Evolutionary conservation across 2,888 invertebrate genomes (phyloP), one percentile per base, ranked within the genome.

Genomic region (Chymomyza procnemis): DNA sequence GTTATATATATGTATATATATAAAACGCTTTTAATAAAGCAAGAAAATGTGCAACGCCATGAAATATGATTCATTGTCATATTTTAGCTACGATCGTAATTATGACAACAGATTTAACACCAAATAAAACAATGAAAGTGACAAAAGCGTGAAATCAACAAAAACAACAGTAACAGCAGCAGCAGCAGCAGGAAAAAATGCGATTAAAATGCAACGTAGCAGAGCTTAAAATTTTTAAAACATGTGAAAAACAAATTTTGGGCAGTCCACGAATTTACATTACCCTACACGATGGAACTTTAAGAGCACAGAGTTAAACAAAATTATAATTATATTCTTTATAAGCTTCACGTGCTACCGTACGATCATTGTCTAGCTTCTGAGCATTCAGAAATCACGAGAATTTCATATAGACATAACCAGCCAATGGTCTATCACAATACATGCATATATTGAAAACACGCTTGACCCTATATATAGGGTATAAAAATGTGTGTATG

Each of bases 51-150:
- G 87, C 84, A 88, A 80, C 76, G 80, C 75, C 80, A 85, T 87
- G 85, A 88, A 84, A 84, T 87, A 75, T 85, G 88, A 84, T 84
- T 84, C 88, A 84, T 79, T 88, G 88, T 85, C 83, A 82, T 59
- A 59, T 64, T 59, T 30, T 41, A n/a, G 41, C 14, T 18, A 41
- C 58, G 62, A 68, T 69, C 72, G 71, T 80, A 83, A 80, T 83
- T 83, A 82, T 79, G 83, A 82, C 79, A 80, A 82, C 80, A 72
- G 70, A 71, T 75, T 77, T 77, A 79, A 82, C 79, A 79, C 65
- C 83, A 76, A 79, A 79, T 82, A 79, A 77, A 73, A 76, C 77
- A 79, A 82, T 79, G 83, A 71, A 58, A 69, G 68, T 73, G 66
- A 82, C 79, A 79, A 79, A 75, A 80, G 81, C 78, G 81, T 70